phyloP scores from a whole-genome alignment of 2,797 vertebrate species.

The Pantherophis vulpinus region DNA sequence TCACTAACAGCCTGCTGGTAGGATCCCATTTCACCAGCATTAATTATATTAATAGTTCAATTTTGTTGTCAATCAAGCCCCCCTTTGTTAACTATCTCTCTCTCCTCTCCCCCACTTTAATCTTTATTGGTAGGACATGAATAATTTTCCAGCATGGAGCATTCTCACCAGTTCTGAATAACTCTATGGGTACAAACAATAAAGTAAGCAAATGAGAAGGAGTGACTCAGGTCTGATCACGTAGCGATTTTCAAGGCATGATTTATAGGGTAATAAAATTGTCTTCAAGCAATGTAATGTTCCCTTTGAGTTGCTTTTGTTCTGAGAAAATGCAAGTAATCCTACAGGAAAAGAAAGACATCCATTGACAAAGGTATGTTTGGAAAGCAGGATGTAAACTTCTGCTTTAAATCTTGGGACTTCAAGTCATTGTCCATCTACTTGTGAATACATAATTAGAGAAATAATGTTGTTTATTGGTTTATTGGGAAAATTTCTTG shows the following conservation, averaged over 20 bases:
- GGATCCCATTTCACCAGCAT: neutral
- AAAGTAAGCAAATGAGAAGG: neutral
- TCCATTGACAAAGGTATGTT: neutral
- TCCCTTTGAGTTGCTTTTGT: neutral
- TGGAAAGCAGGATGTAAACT: neutral
- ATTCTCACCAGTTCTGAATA: neutral
- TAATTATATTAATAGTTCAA: slow-evolving; percentile 9
- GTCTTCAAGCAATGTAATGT: neutral
- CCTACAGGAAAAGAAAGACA: neutral
- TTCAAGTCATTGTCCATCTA: neutral
- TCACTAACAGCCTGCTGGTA: neutral
- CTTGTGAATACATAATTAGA: neutral
- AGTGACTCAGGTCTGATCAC: neutral
- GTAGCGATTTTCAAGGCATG: neutral
- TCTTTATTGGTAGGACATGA: neutral
- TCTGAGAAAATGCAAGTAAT: neutral
- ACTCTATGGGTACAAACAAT: neutral
- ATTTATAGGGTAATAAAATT: slow-evolving; percentile 1
- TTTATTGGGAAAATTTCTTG: neutral
- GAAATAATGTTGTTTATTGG: neutral
- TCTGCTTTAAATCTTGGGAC: neutral
- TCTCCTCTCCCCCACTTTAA: neutral
- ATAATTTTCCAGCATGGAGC: neutral
- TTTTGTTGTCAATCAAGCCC: neutral
- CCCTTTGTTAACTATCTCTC: neutral